Conservation (phyloP, 2,797 vertebrate species). For the Mus spretus region DNA sequence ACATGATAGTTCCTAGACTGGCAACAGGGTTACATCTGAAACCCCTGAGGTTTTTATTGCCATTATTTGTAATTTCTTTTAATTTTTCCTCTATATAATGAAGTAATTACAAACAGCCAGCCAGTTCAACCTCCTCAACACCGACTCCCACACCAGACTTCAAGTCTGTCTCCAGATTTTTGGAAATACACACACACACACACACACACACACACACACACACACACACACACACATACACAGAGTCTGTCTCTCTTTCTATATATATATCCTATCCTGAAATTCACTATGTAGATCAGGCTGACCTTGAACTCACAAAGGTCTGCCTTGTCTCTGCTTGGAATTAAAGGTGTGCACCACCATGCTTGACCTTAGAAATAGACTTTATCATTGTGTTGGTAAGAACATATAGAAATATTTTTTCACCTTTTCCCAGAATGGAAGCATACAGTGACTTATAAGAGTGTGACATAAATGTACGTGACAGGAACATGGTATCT, state of each 20-base stretch:
- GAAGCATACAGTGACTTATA: background rate
- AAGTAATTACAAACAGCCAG: background rate
- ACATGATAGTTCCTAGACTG: background rate
- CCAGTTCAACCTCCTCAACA: background rate
- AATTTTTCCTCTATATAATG: background rate
- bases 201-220: too few species aligned
- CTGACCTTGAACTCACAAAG: background rate
- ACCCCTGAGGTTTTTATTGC: background rate
- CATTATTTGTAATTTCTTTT: conserved; percentile 21
- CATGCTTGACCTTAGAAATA: background rate
- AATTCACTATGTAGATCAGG: background rate
- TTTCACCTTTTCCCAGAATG: background rate
- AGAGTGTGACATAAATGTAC: background rate
- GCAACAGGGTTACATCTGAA: conserved; percentile 3
- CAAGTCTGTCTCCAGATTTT: background rate
- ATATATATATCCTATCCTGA: background rate
- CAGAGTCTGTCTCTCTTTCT: too few species aligned
- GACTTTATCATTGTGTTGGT: conserved; percentile 1
- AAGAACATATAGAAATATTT: conserved; percentile 34
- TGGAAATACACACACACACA: background rate
- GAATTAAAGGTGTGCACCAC: background rate
- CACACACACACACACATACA: too few species aligned
- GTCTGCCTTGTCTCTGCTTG: background rate
- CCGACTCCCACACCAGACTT: background rate
- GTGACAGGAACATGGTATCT: background rate